Percentiles rank a stretch among this genome's conserved stretches.
Evolutionary conservation across 2,797 vertebrate species (phyloP).

Genomic region (Margarornis squamiger): DNA sequence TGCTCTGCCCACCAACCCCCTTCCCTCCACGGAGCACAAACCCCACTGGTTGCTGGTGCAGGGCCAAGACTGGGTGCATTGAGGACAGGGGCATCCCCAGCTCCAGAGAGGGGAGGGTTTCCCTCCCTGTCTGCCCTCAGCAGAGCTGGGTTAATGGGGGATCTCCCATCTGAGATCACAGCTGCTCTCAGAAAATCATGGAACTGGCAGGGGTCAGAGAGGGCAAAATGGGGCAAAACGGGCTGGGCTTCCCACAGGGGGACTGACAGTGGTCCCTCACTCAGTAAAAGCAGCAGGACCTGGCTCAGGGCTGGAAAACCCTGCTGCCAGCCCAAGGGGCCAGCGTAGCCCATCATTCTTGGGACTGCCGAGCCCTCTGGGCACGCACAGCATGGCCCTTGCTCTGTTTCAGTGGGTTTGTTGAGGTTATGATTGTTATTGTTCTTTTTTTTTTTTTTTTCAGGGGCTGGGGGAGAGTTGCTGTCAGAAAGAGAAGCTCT

Average conservation of each 20-base stretch:
- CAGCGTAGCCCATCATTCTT: background rate
- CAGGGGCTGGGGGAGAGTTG: background rate
- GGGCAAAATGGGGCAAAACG: background rate
- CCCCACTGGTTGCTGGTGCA: background rate
- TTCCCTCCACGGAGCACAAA: background rate
- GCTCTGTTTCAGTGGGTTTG: background rate
- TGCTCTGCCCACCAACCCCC: background rate
- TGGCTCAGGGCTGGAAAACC: background rate
- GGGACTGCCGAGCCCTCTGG: rapidly evolving
- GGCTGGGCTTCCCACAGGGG: background rate
- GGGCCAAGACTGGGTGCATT: background rate
- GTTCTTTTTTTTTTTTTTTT: background rate
- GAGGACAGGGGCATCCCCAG: background rate
- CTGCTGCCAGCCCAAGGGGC: background rate
- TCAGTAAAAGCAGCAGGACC: background rate
- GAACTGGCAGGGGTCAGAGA: background rate
- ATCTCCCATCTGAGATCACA: background rate
- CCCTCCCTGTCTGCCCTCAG: background rate
- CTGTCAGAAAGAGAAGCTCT: rapidly evolving
- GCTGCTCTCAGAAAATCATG: background rate
- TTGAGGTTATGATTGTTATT: background rate
- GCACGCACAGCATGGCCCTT: background rate
- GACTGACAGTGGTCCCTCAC: rapidly evolving
- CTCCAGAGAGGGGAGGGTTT: background rate
- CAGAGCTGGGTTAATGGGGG: background rate